These are phyloP conservation scores for Triplophysa tibetana DNA, from an alignment of 2,113 vertebrate genomes.

Conservation along the genomic window DNA sequence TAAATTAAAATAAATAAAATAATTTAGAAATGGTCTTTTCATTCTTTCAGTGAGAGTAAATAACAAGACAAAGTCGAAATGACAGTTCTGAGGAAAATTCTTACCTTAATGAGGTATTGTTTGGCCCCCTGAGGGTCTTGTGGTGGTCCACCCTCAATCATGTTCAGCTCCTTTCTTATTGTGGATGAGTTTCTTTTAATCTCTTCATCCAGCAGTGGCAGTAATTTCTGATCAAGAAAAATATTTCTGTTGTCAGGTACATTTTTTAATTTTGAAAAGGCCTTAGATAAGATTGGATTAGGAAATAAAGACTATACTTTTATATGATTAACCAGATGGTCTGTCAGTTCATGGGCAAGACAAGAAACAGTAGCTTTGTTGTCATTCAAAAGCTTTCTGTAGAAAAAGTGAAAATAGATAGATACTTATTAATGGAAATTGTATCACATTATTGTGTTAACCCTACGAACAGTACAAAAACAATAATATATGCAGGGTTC, in stretches of 20 bases:
- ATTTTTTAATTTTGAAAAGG: neutral
- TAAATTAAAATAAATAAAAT: too few relatives aligned
- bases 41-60: too few relatives aligned
- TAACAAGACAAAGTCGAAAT: too few relatives aligned
- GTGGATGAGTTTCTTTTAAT: constrained; percentile 47
- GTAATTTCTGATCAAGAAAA: constrained; percentile 34
- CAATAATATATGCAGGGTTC: too few relatives aligned
- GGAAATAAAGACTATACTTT: constrained; percentile 33
- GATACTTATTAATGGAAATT: too few relatives aligned
- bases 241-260: too few relatives aligned
- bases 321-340: constrained; percentile 56
- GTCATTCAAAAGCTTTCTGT: constrained; percentile 51
- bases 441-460: too few relatives aligned
- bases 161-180: constrained; percentile 37
- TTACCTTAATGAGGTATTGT: constrained; percentile 37
- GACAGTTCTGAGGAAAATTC: neutral
- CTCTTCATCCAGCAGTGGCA: constrained; percentile 50
- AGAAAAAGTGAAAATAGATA: too few relatives aligned
- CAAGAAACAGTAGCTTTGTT: constrained; percentile 52
- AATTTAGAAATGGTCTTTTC: too few relatives aligned
- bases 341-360: constrained; percentile 54
- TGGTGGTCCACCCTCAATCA: constrained; percentile 40
- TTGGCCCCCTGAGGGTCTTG: constrained; percentile 38
- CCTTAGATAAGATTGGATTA: neutral
- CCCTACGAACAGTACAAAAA: too few relatives aligned